phyloP scores from a whole-genome alignment of 2,113 vertebrate species.

The Bagarius yarrelli region DNA sequence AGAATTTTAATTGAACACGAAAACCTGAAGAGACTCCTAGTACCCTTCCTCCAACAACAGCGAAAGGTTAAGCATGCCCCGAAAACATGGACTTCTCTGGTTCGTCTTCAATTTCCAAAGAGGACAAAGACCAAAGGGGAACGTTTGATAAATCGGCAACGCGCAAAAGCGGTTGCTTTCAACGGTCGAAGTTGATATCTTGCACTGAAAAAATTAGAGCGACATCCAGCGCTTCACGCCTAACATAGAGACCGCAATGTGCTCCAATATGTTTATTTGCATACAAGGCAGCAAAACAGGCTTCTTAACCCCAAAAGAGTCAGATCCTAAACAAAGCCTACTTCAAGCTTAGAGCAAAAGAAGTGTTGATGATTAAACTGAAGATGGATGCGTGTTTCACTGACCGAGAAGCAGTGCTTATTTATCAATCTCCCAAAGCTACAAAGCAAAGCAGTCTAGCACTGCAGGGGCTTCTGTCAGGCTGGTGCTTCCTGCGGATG shows the following conservation, averaged over 20 bases:
- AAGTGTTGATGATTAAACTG: constrained; percentile 23
- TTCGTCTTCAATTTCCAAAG: constrained; percentile 31
- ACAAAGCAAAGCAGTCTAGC: constrained; percentile 36
- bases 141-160: constrained; percentile 1
- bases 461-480: constrained; percentile 29
- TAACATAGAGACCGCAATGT: neutral
- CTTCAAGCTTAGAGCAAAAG: neutral
- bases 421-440: constrained; percentile 42
- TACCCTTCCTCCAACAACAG: constrained; percentile 47
- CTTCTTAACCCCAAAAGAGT: neutral
- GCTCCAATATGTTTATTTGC: neutral
- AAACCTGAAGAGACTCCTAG: constrained; percentile 43
- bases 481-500: constrained; percentile 40
- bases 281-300: neutral
- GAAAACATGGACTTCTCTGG: constrained; percentile 20
- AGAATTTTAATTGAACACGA: constrained; percentile 55
- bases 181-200: neutral
- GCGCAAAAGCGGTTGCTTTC: constrained; percentile 27
- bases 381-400: constrained; percentile 34
- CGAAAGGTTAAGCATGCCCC: constrained; percentile 48
- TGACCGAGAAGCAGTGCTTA: constrained; percentile 28
- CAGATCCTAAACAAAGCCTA: constrained; percentile 22
- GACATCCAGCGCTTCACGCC: neutral
- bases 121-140: constrained; percentile 34
- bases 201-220: neutral